Evolutionary conservation across 2,888 invertebrate species (phyloP), one percentile per base, ranked within the genome.

Genomic region (Morpho helenor): DNA sequence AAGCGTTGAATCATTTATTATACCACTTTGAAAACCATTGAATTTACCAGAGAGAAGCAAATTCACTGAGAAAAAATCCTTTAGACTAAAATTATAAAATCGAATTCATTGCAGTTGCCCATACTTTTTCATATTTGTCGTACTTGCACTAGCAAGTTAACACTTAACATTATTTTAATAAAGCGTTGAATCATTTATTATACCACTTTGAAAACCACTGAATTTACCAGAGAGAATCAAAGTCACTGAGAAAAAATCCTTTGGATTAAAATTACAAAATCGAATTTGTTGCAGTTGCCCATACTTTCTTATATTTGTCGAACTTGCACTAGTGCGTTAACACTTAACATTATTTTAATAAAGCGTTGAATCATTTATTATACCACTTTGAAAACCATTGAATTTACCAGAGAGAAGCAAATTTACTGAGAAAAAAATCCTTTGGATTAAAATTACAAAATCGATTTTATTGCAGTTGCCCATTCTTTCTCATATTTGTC

Each of bases 71-170:
- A 54, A 49, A 60, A 53, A 57, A 56, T 39, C 49, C 59, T 58
- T 57, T 57, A 57, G 59, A 57, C 61, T 58, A 59, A 63, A 55
- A 59, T 61, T 57, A 59, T 56, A 43, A 51, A 61, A 61, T 63
- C 56, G 61, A 63, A 49, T 61, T 61, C 56, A 61, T 63, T 63
- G 53, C 61, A 51, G 61, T 61, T 63, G 61, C 56, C 57, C 59
- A 59, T 62, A 63, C 59, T 63, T 63, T 63, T 63, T 63, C 63
- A 61, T 63, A 63, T 61, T 63, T 61, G 59, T 58, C 61, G 59
- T 61, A 63, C 43, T 63, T n/a, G 57, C 59, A 43, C 48, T 59
- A 61, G 61, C 56, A 59, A 63, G n/a, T n/a, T n/a, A n/a, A n/a
- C n/a, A n/a, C n/a, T n/a, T n/a, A n/a, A n/a, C n/a, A n/a, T n/a